Conservation (phyloP, 1,140 invertebrate genomes). For the Cherax quadricarinatus region DNA sequence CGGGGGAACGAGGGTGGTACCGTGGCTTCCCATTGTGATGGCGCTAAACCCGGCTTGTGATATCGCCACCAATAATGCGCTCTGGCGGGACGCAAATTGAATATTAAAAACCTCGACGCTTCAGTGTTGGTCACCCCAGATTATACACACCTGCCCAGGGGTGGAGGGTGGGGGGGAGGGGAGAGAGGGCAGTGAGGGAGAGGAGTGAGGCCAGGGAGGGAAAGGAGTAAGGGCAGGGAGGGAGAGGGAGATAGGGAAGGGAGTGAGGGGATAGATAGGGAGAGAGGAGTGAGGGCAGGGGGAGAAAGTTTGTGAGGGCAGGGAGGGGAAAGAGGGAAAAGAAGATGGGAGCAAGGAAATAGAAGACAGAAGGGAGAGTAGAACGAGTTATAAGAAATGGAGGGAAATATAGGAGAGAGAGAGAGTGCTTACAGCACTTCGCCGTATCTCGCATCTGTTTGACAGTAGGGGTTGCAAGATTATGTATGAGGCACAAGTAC, state of each 20-base stretch:
- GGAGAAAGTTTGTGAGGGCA: too few species aligned
- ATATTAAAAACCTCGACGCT: constrained; percentile 56
- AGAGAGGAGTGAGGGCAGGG: too few species aligned
- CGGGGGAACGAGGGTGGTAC: not conserved
- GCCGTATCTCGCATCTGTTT: too few species aligned
- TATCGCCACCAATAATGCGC: constrained; percentile 38
- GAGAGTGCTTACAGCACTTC: too few species aligned
- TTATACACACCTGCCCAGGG: constrained; percentile 58
- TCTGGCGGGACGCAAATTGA: constrained; percentile 53
- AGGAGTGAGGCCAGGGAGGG: constrained; percentile 20
- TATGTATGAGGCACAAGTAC: too few species aligned
- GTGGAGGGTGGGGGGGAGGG: constrained; percentile 5
- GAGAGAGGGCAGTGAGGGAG: not conserved
- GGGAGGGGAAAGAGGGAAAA: too few species aligned
- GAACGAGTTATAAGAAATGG: too few species aligned
- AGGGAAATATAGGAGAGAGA: too few species aligned
- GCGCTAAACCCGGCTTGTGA: constrained; percentile 47
- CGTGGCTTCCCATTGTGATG: constrained; percentile 43
- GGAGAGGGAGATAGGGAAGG: not conserved
- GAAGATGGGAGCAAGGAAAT: too few species aligned
- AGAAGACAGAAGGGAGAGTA: too few species aligned
- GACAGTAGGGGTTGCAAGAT: too few species aligned
- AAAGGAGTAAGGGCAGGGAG: not conserved
- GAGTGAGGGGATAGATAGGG: too few species aligned
- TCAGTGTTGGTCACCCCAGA: constrained; percentile 7